Evolutionary conservation across 2,113 vertebrate species (phyloP).

Genomic region (Nibea coibor): DNA sequence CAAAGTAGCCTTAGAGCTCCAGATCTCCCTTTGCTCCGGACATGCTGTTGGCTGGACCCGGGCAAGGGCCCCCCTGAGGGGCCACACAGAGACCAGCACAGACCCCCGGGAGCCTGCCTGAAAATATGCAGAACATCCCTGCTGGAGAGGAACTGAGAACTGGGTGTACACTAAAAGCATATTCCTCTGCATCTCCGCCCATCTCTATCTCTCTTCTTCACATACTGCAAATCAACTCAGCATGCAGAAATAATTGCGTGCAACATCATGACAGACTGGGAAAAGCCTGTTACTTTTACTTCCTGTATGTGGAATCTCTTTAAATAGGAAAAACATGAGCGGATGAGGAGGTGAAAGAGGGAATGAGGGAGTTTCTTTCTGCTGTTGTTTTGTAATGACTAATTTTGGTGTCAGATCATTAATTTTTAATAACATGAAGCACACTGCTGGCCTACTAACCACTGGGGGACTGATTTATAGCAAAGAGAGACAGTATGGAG

Average conservation of each 20-base stretch:
- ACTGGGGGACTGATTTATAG: constrained; percentile 24
- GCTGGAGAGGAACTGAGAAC: constrained; percentile 25
- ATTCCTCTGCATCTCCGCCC: constrained; percentile 29
- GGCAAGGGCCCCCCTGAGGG: constrained; percentile 25
- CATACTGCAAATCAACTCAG: constrained; percentile 64
- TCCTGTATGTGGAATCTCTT: constrained; percentile 28
- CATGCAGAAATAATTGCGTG: constrained; percentile 67
- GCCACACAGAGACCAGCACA: constrained; percentile 41
- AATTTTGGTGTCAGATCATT: constrained; percentile 52
- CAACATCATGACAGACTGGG: constrained; percentile 64
- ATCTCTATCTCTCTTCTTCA: constrained; percentile 47
- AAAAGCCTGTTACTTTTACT: constrained; percentile 52
- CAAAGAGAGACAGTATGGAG: constrained; percentile 1
- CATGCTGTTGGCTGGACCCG: constrained; percentile 37
- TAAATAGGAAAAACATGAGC: constrained; percentile 29
- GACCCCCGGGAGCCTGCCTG: constrained; percentile 27
- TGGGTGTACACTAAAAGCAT: constrained; percentile 18
- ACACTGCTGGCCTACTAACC: constrained; percentile 24
- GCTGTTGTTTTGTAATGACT: constrained; percentile 47
- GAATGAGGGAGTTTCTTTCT: background rate
- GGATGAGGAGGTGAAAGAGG: background rate
- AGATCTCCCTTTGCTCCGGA: constrained; percentile 47
- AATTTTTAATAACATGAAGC: constrained; percentile 62
- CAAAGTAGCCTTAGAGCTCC: constrained; percentile 58
- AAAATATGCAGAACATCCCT: constrained; percentile 20